Conservation (phyloP, 2,888 invertebrate genomes). For the Stenodema calcarata region DNA sequence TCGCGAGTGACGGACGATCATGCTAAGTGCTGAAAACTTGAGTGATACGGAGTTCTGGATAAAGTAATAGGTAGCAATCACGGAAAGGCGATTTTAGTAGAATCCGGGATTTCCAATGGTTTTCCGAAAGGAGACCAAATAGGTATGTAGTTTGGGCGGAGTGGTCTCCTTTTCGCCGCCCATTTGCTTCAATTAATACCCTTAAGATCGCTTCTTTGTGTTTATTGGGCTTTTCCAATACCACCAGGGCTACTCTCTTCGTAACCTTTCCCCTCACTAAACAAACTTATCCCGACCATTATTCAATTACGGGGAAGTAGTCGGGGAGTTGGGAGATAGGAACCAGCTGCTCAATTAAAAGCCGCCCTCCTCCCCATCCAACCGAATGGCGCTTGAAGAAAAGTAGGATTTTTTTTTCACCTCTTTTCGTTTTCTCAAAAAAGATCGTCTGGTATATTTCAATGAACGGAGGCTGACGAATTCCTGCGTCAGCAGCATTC, state of each 20-base stretch:
- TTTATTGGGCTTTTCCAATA: conserved; percentile 1
- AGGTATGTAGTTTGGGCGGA: background rate
- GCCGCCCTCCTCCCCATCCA: background rate
- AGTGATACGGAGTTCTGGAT: background rate
- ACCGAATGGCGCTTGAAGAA: background rate
- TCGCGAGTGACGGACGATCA: background rate
- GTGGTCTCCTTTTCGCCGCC: background rate
- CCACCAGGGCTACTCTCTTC: background rate
- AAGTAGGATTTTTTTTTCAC: background rate
- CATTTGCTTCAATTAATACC: background rate
- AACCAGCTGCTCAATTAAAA: conserved; percentile 16
- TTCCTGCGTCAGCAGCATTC: too few species aligned
- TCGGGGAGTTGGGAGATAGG: background rate
- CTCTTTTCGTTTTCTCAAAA: background rate
- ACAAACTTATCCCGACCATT: conserved; percentile 8
- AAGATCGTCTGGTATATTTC: background rate
- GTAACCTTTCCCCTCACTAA: background rate
- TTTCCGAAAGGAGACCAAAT: background rate
- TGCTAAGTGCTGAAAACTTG: background rate
- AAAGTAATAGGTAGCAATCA: conserved; percentile 3
- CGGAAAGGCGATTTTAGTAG: background rate
- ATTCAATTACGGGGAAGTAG: background rate
- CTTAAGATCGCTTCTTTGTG: background rate
- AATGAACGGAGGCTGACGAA: background rate
- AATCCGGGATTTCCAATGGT: background rate